Evolutionary conservation across 2,888 invertebrate species (phyloP).

Genomic region (Aphodius granarius): DNA sequence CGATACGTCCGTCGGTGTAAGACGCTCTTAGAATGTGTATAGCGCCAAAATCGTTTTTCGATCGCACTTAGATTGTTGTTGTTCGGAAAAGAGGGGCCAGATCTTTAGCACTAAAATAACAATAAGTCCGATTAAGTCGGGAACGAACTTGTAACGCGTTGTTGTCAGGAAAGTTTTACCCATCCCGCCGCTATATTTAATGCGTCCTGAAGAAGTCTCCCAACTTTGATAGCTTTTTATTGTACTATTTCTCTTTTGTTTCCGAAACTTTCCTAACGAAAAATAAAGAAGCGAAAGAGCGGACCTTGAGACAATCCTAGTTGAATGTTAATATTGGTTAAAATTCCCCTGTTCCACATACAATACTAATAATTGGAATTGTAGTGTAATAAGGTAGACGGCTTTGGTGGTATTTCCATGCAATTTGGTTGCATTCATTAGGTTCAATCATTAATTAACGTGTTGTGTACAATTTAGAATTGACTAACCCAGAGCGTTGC

Average conservation of each 20-base stretch:
- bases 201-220: constrained; percentile 19
- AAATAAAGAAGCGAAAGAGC: neutral
- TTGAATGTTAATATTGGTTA: no score
- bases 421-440: constrained; percentile 8
- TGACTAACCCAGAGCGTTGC: constrained; percentile 1
- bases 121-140: constrained; percentile 25
- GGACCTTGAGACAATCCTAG: neutral
- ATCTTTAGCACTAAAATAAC: constrained; percentile 26
- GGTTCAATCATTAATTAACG: constrained; percentile 6
- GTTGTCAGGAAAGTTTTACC: constrained; percentile 1
- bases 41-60: neutral
- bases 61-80: neutral
- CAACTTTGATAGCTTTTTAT: constrained; percentile 27
- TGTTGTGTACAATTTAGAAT: constrained; percentile 11
- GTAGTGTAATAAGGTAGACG: no score
- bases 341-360: no score
- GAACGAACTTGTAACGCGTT: constrained; percentile 18
- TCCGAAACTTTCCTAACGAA: constrained; percentile 18
- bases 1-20: neutral
- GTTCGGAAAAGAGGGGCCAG: neutral
- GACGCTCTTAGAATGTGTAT: neutral
- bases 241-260: constrained; percentile 23
- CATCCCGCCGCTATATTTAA: constrained; percentile 20
- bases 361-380: no score
- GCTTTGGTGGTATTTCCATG: constrained; percentile 5